Conservation (phyloP, 2,888 invertebrate genomes). For the Drosophila histrio region DNA sequence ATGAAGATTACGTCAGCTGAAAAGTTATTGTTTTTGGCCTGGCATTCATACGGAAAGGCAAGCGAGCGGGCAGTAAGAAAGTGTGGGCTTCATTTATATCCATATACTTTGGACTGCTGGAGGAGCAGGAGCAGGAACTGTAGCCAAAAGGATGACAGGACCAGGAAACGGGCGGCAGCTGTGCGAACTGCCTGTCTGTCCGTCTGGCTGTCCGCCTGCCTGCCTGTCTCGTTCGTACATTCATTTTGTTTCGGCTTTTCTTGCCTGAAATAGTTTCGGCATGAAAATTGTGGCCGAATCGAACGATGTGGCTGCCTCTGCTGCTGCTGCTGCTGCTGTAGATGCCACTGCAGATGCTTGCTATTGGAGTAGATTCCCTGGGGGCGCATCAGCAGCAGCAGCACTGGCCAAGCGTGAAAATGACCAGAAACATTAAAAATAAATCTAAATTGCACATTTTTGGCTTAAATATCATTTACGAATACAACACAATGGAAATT, state of each 20-base stretch:
- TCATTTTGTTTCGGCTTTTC: slow-evolving; percentile 48
- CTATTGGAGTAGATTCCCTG: slow-evolving; percentile 25
- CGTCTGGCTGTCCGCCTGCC: neutral
- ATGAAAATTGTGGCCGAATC: slow-evolving; percentile 67
- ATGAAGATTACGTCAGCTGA: slow-evolving; percentile 79
- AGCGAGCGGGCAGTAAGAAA: slow-evolving; percentile 23
- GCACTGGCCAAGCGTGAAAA: slow-evolving; percentile 65
- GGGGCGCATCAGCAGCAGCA: slow-evolving; percentile 43
- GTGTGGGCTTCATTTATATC: slow-evolving; percentile 69
- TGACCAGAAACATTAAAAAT: slow-evolving; percentile 70
- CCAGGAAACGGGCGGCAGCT: slow-evolving; percentile 72
- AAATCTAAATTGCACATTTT: slow-evolving; percentile 69
- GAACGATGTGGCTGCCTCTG: slow-evolving; percentile 42
- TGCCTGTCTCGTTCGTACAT: slow-evolving; percentile 18
- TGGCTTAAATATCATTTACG: slow-evolving; percentile 46
- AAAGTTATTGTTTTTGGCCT: slow-evolving; percentile 77
- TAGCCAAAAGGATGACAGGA: slow-evolving; percentile 36
- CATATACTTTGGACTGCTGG: slow-evolving; percentile 58
- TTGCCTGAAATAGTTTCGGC: slow-evolving; percentile 57
- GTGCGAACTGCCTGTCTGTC: slow-evolving; percentile 45
- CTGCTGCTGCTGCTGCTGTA: slow-evolving; percentile 9
- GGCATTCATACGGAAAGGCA: slow-evolving; percentile 40
- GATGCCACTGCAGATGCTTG: slow-evolving; percentile 12
- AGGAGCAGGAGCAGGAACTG: slow-evolving; percentile 7
- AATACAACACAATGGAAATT: slow-evolving; percentile 55